Percentiles rank a stretch among this genome's conserved stretches.
Conservation (phyloP, 2,888 invertebrate genomes). For the Lepidochitona cinerea region DNA sequence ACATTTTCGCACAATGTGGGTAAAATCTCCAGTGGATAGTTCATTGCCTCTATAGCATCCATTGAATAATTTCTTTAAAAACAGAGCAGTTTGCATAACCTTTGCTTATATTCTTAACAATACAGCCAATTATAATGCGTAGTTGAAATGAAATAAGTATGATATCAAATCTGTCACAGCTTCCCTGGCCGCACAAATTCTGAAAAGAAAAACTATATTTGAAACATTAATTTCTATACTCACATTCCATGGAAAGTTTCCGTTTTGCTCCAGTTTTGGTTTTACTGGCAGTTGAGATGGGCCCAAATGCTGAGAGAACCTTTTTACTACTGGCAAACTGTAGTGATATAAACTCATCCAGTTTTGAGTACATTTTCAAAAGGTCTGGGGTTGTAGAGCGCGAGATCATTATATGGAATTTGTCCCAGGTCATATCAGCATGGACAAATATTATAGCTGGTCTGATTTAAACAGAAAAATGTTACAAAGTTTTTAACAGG, state of each 20-base stretch:
- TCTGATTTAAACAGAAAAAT: slow-evolving; percentile 64
- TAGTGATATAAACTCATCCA: slow-evolving; percentile 98
- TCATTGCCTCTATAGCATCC: too few relatives aligned
- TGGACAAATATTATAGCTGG: slow-evolving; percentile 93
- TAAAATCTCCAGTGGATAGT: too few relatives aligned
- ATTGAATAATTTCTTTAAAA: too few relatives aligned
- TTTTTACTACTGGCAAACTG: slow-evolving; percentile 97
- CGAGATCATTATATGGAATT: slow-evolving; percentile 95
- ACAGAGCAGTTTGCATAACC: too few relatives aligned
- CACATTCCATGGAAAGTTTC: slow-evolving; percentile 34
- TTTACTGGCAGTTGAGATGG: slow-evolving; percentile 68
- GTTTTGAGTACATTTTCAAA: slow-evolving; percentile 95
- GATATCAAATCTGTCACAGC: too few relatives aligned
- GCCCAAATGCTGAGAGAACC: slow-evolving; percentile 82
- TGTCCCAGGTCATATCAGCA: slow-evolving; percentile 93
- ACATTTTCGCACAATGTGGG: too few relatives aligned
- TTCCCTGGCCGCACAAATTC: too few relatives aligned
- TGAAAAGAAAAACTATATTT: too few relatives aligned
- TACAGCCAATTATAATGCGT: too few relatives aligned
- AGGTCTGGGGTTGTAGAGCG: slow-evolving; percentile 97
- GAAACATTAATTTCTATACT: too few relatives aligned
- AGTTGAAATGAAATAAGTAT: too few relatives aligned
- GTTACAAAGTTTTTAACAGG: background rate
- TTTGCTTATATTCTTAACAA: too few relatives aligned
- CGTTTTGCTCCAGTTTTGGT: slow-evolving; percentile 19